A percentile compares a stretch with the other conserved stretches of the same genome.
phyloP scores from a whole-genome alignment of 2,113 vertebrate genomes.

The Lampris megalopsis region DNA sequence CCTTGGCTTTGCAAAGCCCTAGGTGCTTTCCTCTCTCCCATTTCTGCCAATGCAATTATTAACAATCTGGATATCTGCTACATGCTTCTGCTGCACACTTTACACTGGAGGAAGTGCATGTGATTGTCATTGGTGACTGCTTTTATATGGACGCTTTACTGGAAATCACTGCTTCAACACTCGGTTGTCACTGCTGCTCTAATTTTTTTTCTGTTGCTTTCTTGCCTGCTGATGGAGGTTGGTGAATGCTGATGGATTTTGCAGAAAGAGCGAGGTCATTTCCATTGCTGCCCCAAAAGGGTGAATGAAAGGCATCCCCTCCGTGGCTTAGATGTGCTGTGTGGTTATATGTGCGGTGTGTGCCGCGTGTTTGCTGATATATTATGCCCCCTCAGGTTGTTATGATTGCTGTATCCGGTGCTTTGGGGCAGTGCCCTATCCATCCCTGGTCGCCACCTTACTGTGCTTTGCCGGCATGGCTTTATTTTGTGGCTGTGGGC shows the following conservation, averaged over 20 bases:
- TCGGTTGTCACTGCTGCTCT: slow-evolving; percentile 51
- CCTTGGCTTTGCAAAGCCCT: slow-evolving; percentile 87
- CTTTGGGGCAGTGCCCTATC: slow-evolving; percentile 94
- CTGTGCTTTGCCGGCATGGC: slow-evolving; percentile 96
- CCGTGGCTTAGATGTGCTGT: slow-evolving; percentile 78
- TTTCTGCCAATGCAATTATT: slow-evolving; percentile 77
- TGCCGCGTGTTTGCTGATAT: slow-evolving; percentile 83
- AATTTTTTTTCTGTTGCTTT: slow-evolving; percentile 63
- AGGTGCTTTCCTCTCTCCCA: slow-evolving; percentile 81
- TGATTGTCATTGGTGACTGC: slow-evolving; percentile 43
- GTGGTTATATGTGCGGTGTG: slow-evolving; percentile 84
- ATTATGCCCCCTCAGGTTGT: slow-evolving; percentile 90
- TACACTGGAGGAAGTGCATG: slow-evolving; percentile 58
- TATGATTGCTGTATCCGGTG: slow-evolving; percentile 97
- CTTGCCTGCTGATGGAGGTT: slow-evolving; percentile 53
- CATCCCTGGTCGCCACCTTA: slow-evolving; percentile 95
- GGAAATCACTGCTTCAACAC: slow-evolving; percentile 68
- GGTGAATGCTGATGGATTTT: slow-evolving; percentile 68
- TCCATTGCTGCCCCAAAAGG: slow-evolving; percentile 42
- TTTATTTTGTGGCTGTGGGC: slow-evolving; percentile 96
- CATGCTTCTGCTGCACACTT: slow-evolving; percentile 68
- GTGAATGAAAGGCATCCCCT: slow-evolving; percentile 29
- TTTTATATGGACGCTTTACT: slow-evolving; percentile 68
- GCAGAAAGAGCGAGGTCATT: slow-evolving; percentile 47
- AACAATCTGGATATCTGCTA: slow-evolving; percentile 75